Evolutionary conservation across 2,797 vertebrate species (phyloP), one percentile per base, ranked within the genome.

Genomic region (Thunnus albacares): DNA sequence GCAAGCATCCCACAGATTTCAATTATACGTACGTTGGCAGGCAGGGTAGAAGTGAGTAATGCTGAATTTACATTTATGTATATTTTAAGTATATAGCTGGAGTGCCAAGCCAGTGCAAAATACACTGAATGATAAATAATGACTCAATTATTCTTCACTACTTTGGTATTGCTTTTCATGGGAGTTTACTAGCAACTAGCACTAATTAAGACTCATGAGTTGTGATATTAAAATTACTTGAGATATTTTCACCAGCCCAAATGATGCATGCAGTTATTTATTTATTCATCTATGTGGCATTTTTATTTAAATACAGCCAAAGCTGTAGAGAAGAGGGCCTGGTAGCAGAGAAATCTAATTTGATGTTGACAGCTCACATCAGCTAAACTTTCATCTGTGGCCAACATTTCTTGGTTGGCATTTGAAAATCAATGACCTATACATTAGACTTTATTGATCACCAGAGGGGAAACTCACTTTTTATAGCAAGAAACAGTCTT

Each of bases 1-100:
- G 61, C 60, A 79, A 76, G 57, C 73, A 77, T 77, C 71, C 61
- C 80, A 69, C 72, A 68, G 76, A 72, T 86, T 88, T 86, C 76
- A 86, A 64, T 85, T 79, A 79, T 61, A 74, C 4, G 18, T n/a
- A 20, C 55, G 43, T 63, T 73, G 53, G 70, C 60, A 73, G 58
- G 14, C 47, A 41, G 69, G 30, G 38, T 4, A 58, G 45, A 55
- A 38, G 72, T 59, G 47, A 82, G 66, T 72, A 65, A 80, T 83
- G 56, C 70, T 77, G 62, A 77, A 90, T 81, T 65, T 80, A 83
- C 68, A 80, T 79, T 67, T 62, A 45, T 0, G 2, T 81, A 41
- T n/a, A 33, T 65, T 75, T 67, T 18, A 85, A 61, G 30, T 55
- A 66, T 14, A 60, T 35, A n/a, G 22, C 70, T 77, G 47, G 38